Conservation (phyloP, 2,888 invertebrate species). For the Mylabris sibirica region DNA sequence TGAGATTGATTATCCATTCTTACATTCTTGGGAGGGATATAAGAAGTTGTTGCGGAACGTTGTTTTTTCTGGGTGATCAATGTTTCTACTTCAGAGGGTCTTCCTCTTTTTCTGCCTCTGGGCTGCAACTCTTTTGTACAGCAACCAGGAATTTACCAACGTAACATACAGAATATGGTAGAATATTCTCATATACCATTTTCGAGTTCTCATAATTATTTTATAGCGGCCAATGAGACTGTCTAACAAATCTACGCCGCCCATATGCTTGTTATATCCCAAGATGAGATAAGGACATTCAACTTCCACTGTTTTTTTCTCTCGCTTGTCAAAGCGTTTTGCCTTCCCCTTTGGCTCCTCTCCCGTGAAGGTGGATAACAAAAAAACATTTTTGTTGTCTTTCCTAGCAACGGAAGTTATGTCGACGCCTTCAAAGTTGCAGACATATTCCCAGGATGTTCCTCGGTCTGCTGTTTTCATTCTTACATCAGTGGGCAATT, state of each 20-base stretch:
- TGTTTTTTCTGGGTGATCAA: background rate
- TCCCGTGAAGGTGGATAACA: slow-evolving; percentile 24
- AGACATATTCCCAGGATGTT: too few relatives aligned
- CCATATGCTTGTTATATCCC: slow-evolving; percentile 41
- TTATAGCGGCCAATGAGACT: slow-evolving; percentile 28
- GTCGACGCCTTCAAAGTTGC: slow-evolving; percentile 2
- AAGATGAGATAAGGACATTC: slow-evolving; percentile 26
- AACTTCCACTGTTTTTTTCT: slow-evolving; percentile 21
- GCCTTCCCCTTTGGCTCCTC: slow-evolving; percentile 26
- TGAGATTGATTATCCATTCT: too few relatives aligned
- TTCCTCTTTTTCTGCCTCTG: slow-evolving; percentile 16
- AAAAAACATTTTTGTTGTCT: slow-evolving; percentile 19
- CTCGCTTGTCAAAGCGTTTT: slow-evolving; percentile 26
- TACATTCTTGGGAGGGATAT: slow-evolving; percentile 29
- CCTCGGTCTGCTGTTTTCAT: too few relatives aligned
- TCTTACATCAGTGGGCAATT: too few relatives aligned
- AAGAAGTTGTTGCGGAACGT: background rate
- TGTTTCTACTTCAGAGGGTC: slow-evolving; percentile 15
- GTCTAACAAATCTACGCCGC: slow-evolving; percentile 34
- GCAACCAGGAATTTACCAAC: slow-evolving; percentile 32
- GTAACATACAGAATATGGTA: slow-evolving; percentile 32
- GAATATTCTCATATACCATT: slow-evolving; percentile 32
- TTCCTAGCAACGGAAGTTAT: slow-evolving; percentile 13
- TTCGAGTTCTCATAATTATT: slow-evolving; percentile 26
- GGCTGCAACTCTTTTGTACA: slow-evolving; percentile 10